Evolutionary conservation across 2,888 invertebrate genomes (phyloP).

Genomic region (Aplocera efformata): DNA sequence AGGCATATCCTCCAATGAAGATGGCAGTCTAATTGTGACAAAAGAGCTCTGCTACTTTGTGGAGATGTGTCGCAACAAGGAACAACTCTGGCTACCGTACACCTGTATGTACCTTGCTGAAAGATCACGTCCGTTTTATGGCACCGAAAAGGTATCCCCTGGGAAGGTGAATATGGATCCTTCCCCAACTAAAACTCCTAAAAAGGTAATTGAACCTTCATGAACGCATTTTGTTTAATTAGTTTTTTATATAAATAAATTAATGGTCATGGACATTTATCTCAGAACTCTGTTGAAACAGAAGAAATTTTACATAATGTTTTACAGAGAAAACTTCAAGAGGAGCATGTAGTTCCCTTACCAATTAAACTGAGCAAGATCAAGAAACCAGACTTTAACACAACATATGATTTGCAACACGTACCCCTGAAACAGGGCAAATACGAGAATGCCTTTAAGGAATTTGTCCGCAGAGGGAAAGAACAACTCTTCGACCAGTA

Average conservation of each 20-base stretch:
- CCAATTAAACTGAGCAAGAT: conserved; percentile 48
- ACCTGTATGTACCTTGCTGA: conserved; percentile 61
- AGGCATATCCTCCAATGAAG: conserved; percentile 55
- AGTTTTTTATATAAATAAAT: no score
- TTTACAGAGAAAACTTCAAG: conserved; percentile 58
- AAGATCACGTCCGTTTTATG: conserved; percentile 68
- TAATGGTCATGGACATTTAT: no score
- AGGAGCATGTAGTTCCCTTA: conserved; percentile 57
- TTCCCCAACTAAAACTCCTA: conserved; percentile 36
- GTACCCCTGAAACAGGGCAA: conserved; percentile 53
- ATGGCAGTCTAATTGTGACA: conserved; percentile 47
- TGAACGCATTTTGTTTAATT: no score
- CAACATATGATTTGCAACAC: conserved; percentile 55
- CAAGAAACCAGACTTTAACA: conserved; percentile 56
- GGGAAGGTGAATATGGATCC: conserved; percentile 32
- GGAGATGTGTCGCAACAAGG: conserved; percentile 51
- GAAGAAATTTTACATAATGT: background rate
- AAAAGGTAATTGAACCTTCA: conserved; percentile 43
- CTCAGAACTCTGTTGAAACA: no score
- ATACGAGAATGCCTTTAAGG: conserved; percentile 61
- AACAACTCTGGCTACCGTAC: conserved; percentile 64
- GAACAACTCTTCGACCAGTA: conserved; percentile 62
- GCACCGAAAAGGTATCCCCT: conserved; percentile 40
- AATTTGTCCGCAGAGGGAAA: conserved; percentile 63
- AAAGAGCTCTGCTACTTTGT: conserved; percentile 66